phyloP scores from a whole-genome alignment of 2,113 vertebrate species.

The Tichodroma muraria region DNA sequence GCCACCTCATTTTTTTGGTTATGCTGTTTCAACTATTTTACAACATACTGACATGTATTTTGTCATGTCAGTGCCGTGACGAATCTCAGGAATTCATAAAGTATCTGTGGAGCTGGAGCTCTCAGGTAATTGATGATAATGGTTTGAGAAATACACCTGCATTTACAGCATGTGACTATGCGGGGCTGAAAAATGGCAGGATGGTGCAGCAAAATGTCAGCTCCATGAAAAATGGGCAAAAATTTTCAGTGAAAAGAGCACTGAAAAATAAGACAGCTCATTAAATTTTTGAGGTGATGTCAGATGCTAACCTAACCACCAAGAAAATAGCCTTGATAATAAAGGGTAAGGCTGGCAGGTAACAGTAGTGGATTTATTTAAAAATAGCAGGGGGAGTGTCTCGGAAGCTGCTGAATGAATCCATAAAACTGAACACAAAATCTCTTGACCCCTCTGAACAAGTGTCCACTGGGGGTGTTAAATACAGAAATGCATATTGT shows the following conservation, averaged over 20 bases:
- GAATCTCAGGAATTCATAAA: not conserved
- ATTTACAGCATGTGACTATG: not conserved
- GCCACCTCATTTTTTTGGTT: not conserved
- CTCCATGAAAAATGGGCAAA: not conserved
- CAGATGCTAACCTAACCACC: not conserved
- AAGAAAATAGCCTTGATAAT: not conserved
- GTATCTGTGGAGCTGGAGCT: not conserved
- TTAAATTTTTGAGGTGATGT: not conserved
- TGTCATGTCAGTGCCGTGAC: not conserved
- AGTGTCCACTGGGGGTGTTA: not conserved
- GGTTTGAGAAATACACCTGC: conserved; percentile 5
- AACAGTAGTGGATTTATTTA: not conserved
- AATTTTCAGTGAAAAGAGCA: not conserved
- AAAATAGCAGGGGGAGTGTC: not conserved
- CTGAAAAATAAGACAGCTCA: not conserved
- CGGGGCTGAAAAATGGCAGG: not conserved
- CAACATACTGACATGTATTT: not conserved
- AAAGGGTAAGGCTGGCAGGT: not conserved
- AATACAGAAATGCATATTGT: not conserved
- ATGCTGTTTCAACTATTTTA: not conserved
- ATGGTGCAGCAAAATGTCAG: not conserved
- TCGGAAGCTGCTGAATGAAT: not conserved
- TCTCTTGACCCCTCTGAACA: not conserved
- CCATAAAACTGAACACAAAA: not conserved
- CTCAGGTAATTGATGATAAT: conserved; percentile 10